Evolutionary conservation across 1,140 invertebrate species (phyloP).

Genomic region (Aphis craccivora): DNA sequence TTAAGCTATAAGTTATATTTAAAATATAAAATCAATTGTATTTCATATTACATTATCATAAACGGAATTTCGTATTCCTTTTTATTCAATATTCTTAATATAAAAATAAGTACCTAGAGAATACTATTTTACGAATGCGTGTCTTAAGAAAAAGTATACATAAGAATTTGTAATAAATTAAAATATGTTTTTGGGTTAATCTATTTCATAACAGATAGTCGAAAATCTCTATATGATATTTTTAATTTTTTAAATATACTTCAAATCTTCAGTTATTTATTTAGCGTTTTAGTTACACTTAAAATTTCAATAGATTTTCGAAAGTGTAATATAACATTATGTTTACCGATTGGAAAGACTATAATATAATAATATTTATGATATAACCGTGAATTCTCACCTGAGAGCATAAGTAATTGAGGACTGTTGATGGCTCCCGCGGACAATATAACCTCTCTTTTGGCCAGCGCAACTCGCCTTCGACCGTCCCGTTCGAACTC

Average conservation of each 20-base stretch:
- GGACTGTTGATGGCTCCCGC: constrained; percentile 81
- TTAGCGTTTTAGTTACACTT: neutral
- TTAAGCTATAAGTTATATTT: neutral
- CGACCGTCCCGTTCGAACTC: constrained; percentile 76
- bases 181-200: neutral
- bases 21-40: neutral
- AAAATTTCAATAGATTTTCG: neutral
- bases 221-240: neutral
- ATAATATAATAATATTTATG: neutral
- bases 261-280: neutral
- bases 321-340: neutral
- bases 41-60: neutral
- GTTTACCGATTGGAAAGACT: neutral
- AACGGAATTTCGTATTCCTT: neutral
- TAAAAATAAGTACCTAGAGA: neutral
- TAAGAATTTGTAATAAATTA: neutral
- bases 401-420: constrained; percentile 85
- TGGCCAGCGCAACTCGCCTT: constrained; percentile 73
- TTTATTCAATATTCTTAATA: neutral
- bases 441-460: constrained; percentile 79
- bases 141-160: neutral
- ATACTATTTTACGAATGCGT: neutral
- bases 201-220: neutral
- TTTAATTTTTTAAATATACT: neutral
- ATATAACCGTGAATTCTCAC: constrained; percentile 50